phyloP scores from a whole-genome alignment of 2,113 vertebrate species.

The Semnornis frantzii region DNA sequence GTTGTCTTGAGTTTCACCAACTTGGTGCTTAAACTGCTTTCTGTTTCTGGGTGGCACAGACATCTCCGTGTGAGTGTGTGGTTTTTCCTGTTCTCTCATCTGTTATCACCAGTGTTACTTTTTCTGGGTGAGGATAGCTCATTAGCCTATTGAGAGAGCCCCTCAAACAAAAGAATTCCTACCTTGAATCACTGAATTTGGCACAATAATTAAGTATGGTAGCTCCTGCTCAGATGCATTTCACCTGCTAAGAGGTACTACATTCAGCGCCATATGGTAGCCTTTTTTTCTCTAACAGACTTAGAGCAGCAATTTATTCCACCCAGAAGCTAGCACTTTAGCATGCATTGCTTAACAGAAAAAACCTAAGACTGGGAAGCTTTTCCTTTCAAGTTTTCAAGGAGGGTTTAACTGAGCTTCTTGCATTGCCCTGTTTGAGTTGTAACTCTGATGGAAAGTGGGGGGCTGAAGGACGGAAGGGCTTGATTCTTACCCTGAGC shows the following conservation, averaged over 20 bases:
- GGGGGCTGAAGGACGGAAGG: neutral
- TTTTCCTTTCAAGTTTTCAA: conserved; percentile 38
- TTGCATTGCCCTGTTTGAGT: neutral
- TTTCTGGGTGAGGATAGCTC: neutral
- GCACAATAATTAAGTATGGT: conserved; percentile 58
- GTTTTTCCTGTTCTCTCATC: neutral
- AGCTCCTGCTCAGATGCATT: conserved; percentile 40
- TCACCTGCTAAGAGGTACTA: conserved; percentile 63
- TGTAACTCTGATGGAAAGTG: neutral
- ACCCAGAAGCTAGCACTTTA: conserved; percentile 39
- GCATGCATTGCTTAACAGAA: conserved; percentile 19
- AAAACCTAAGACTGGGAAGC: neutral
- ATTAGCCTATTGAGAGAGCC: neutral
- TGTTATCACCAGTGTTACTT: neutral
- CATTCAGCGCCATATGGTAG: conserved; percentile 60
- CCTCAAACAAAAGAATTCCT: neutral
- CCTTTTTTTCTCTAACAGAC: conserved; percentile 16
- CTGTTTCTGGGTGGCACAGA: neutral
- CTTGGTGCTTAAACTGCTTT: neutral
- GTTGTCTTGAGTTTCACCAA: neutral
- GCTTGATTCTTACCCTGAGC: neutral
- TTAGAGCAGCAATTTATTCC: conserved; percentile 59
- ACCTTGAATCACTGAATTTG: conserved; percentile 30
- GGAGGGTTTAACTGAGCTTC: conserved; percentile 6
- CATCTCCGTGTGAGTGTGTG: neutral